These are phyloP conservation scores for Vireo altiloquus DNA, from an alignment of 2,113 vertebrate species.

Conservation along the genomic window DNA sequence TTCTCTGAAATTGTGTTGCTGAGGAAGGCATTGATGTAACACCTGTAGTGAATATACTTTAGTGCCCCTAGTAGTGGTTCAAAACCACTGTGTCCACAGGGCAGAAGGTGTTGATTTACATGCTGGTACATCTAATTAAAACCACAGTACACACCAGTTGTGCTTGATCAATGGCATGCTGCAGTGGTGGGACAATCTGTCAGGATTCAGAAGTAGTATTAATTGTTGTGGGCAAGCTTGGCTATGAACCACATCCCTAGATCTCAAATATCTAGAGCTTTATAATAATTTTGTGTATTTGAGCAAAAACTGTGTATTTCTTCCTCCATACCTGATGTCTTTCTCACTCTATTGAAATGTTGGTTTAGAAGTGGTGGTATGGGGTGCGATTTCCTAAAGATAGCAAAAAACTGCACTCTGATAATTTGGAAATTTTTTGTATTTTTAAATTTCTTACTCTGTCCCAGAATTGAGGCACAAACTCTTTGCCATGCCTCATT, in stretches of 20 bases:
- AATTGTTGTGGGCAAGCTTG: neutral
- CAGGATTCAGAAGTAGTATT: neutral
- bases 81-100: rapidly evolving
- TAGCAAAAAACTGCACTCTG: neutral
- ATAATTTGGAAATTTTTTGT: neutral
- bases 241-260: neutral
- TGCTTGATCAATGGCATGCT: rapidly evolving
- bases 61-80: neutral
- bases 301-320: neutral
- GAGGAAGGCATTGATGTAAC: neutral
- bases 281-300: neutral
- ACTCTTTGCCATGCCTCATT: neutral
- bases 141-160: rapidly evolving
- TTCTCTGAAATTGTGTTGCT: neutral
- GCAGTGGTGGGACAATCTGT: neutral
- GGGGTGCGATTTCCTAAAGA: neutral
- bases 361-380: neutral
- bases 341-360: neutral
- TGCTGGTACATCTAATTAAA: neutral
- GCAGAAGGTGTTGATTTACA: neutral
- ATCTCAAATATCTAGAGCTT: neutral
- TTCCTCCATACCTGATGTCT: neutral
- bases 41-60: neutral
- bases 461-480: neutral
- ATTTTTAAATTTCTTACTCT: neutral